Conservation (phyloP, 1,140 invertebrate species). For the Nephotettix cincticeps region DNA sequence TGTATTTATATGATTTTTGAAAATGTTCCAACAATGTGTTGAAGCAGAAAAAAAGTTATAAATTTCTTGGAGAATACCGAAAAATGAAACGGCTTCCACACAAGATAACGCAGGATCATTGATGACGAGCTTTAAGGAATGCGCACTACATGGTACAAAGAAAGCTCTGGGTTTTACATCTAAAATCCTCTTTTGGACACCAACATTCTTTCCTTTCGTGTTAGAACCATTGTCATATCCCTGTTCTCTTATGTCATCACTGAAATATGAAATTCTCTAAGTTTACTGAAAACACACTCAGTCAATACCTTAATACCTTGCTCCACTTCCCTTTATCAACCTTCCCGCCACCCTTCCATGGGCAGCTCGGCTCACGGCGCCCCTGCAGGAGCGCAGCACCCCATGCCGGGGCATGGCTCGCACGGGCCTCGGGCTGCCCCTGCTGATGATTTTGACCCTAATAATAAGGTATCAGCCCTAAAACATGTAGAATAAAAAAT, state of each 20-base stretch:
- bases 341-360: no score
- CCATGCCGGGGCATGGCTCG: no score
- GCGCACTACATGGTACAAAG: slow-evolving; percentile 43
- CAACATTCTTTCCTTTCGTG: slow-evolving; percentile 28
- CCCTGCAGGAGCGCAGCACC: no score
- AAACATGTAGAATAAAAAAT: no score
- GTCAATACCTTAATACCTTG: no score
- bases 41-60: slow-evolving; percentile 41
- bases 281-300: neutral
- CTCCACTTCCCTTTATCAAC: no score
- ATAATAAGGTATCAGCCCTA: no score
- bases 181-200: slow-evolving; percentile 39
- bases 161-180: slow-evolving; percentile 35
- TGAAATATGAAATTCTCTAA: neutral
- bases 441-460: no score
- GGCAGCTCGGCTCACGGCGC: no score
- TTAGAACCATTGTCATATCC: slow-evolving; percentile 2
- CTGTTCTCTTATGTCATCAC: neutral
- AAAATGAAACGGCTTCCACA: slow-evolving; percentile 36
- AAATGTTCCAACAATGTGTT: slow-evolving; percentile 33
- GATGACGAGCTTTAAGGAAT: slow-evolving; percentile 43
- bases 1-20: neutral
- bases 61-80: slow-evolving; percentile 36
- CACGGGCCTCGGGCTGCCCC: no score
- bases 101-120: slow-evolving; percentile 42